Evolutionary conservation across 2,888 invertebrate genomes (phyloP).

Genomic region (Seira musarum): DNA sequence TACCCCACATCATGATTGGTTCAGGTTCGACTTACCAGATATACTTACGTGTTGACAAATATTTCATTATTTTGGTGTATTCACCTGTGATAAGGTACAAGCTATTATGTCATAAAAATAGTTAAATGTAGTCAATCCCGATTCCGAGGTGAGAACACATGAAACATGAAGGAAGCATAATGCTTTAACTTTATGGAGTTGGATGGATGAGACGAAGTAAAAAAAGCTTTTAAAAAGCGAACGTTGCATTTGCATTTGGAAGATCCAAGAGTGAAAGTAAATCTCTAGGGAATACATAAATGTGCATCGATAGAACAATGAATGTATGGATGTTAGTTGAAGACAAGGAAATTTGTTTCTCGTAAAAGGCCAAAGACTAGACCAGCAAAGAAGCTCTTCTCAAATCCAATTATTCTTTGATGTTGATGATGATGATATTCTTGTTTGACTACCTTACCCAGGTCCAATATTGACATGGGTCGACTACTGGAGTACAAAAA

Average conservation of each 20-base stretch:
- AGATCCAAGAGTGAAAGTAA: not conserved
- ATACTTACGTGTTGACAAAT: not conserved
- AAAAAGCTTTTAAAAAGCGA: not conserved
- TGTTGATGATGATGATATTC: constrained; percentile 5
- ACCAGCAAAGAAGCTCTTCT: constrained; percentile 3
- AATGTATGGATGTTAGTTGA: not conserved
- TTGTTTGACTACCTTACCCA: constrained; percentile 10
- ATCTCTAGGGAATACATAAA: not conserved
- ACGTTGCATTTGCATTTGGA: not conserved
- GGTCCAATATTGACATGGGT: not conserved
- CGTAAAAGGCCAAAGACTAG: not conserved
- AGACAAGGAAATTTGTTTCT: not conserved
- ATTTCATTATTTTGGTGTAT: not conserved
- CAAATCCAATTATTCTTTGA: constrained; percentile 10
- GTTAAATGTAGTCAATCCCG: too few species aligned
- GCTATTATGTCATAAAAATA: too few species aligned
- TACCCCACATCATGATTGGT: too few species aligned
- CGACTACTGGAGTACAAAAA: not conserved
- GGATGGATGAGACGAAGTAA: not conserved
- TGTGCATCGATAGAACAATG: not conserved
- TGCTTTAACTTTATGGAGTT: too few species aligned
- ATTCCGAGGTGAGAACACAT: too few species aligned
- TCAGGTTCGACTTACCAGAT: too few species aligned
- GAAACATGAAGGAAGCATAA: too few species aligned
- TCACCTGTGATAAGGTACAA: constrained; percentile 4